Percentiles rank a stretch among this genome's conserved stretches.
These are phyloP conservation scores for Bombus impatiens DNA, from an alignment of 1,140 invertebrate species.

Conservation along the genomic window DNA sequence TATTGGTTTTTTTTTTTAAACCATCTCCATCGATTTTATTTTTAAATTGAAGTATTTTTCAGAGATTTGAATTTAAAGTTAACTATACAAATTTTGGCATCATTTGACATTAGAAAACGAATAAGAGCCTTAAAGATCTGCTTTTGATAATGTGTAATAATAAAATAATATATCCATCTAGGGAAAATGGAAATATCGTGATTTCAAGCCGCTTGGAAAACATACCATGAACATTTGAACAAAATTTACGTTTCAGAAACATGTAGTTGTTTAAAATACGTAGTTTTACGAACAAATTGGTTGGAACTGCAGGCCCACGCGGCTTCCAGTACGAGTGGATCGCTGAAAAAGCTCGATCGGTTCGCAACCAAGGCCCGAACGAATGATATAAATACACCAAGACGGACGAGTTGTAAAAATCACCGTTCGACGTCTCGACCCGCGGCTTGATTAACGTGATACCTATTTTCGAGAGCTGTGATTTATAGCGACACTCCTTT, in stretches of 20 bases:
- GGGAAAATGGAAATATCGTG: too few relatives aligned
- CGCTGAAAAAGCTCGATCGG: neutral
- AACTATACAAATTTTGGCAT: too few relatives aligned
- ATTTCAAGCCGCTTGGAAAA: too few relatives aligned
- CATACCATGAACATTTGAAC: too few relatives aligned
- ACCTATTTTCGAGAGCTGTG: slow-evolving; percentile 15
- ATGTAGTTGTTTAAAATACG: neutral
- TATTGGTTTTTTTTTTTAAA: neutral
- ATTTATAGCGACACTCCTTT: slow-evolving; percentile 8
- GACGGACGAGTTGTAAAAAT: slow-evolving; percentile 12
- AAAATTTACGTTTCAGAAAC: too few relatives aligned
- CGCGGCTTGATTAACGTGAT: slow-evolving; percentile 16
- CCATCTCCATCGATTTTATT: neutral
- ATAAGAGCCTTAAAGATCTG: too few relatives aligned
- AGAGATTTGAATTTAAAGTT: neutral
- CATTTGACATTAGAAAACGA: too few relatives aligned
- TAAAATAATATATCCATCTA: too few relatives aligned
- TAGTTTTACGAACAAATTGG: neutral
- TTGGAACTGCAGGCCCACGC: neutral
- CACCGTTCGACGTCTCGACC: slow-evolving; percentile 2
- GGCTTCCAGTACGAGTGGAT: neutral
- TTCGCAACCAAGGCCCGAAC: neutral
- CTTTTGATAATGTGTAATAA: too few relatives aligned
- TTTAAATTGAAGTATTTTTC: too few relatives aligned
- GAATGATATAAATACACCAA: slow-evolving; percentile 36